Conservation (phyloP, 2,113 vertebrate genomes). For the Eurypyga helias region DNA sequence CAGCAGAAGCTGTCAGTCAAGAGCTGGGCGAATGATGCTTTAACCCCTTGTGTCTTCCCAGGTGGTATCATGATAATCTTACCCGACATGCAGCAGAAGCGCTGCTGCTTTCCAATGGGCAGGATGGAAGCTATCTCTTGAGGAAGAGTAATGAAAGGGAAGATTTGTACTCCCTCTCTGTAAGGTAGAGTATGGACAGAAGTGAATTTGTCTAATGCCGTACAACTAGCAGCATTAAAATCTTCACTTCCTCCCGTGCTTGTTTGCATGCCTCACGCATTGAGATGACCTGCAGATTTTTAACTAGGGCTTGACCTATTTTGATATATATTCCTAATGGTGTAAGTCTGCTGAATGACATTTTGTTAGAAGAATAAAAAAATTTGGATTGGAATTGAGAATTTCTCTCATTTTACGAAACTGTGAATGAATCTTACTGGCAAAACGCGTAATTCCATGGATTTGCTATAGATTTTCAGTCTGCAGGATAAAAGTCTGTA, state of each 20-base stretch:
- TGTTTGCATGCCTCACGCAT: neutral
- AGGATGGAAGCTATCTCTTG: conserved; percentile 92
- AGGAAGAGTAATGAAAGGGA: conserved; percentile 86
- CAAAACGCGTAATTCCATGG: neutral
- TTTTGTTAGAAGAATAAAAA: neutral
- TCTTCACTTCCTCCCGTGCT: neutral
- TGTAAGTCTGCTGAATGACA: neutral
- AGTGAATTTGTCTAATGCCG: neutral
- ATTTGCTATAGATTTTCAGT: neutral
- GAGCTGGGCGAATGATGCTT: neutral
- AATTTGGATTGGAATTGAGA: neutral
- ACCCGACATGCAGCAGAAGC: conserved; percentile 92
- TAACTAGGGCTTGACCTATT: neutral
- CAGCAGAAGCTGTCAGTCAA: neutral
- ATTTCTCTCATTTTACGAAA: neutral
- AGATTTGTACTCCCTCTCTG: conserved; percentile 87
- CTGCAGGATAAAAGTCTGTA: neutral
- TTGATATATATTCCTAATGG: neutral
- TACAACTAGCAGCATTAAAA: neutral
- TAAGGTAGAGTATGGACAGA: conserved; percentile 79
- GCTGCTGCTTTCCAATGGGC: conserved; percentile 90
- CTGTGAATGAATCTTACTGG: neutral
- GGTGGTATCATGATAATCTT: conserved; percentile 92
- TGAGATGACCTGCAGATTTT: neutral
- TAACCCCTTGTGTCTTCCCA: conserved; percentile 52